Evolutionary conservation across 1,140 invertebrate species (phyloP), one percentile per base, ranked within the genome.

Genomic region (Drosophila jambulina): DNA sequence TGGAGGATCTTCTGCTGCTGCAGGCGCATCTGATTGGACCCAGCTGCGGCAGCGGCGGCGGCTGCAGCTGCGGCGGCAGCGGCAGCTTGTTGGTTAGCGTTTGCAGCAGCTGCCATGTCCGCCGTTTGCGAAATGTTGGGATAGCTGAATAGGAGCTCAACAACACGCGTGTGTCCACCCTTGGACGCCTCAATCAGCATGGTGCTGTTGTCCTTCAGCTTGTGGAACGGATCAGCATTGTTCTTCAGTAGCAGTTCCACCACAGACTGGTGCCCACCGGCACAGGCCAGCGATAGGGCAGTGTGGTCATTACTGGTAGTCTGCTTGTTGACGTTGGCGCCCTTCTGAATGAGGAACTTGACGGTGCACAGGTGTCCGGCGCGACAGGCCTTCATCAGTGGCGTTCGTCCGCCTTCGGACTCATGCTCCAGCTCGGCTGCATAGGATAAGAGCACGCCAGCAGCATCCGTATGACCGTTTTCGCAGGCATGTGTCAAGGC

Each of bases 231-330:
- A 95, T 99, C 98, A 36, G 98, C 98, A 78, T 97, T 96, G 93
- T 98, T 96, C 23, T 96, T 95, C 58, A 99, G 94, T 46, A 99
- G 94, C 68, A 98, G 94, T 93, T 99, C 97, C 5, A 99, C 98
- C 34, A 99, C 97, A 68, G 96, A 94, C 63, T 98, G 94, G 93
- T 99, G 98, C 25, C 99, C 99, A 59, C 98, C 98, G 69, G 97
- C 98, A 94, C 99, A 99, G 17, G 99, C 99, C 69, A 99, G 94
- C 10, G 98, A 99, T 25, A 99, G 94, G 25, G 99, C 98, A 27
- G 99, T 99, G 93, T 99, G 99, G 93, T 99, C 97, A 93, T 99
- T 99, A 87, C 98, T 99, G 72, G 98, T 98, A 51, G 99, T 99
- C 94, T 98, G 96, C 72, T 97, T 96, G 86, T 97, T 97, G 17